These are phyloP conservation scores for Tricholaema leucomelas DNA, from an alignment of 2,113 vertebrate genomes.

Conservation along the genomic window DNA sequence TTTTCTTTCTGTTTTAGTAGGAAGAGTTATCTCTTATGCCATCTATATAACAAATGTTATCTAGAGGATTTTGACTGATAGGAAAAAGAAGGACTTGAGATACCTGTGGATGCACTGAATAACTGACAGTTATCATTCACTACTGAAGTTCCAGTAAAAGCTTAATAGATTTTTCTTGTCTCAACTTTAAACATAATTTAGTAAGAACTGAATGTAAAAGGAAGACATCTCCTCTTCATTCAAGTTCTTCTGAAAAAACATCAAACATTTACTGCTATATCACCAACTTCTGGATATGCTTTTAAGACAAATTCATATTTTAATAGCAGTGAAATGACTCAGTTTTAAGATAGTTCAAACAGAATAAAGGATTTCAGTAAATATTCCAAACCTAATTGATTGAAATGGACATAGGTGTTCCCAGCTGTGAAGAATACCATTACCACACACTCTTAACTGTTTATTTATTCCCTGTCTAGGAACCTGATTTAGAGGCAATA, in stretches of 20 bases:
- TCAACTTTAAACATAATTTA: conserved; percentile 29
- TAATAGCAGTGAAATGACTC: conserved; percentile 53
- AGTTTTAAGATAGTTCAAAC: conserved; percentile 73
- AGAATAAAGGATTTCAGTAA: conserved; percentile 76
- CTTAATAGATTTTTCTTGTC: not conserved
- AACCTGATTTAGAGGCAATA: conserved; percentile 91
- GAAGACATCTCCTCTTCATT: not conserved
- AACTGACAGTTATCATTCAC: not conserved
- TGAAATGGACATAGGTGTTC: conserved; percentile 81
- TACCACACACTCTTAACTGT: conserved; percentile 87
- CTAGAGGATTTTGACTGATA: not conserved
- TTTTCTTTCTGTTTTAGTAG: not conserved
- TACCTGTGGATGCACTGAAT: not conserved
- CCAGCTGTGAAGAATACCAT: conserved; percentile 88
- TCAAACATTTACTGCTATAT: not conserved
- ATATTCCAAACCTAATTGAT: conserved; percentile 78
- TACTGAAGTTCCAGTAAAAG: not conserved
- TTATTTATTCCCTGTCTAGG: conserved; percentile 92
- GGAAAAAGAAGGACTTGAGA: not conserved
- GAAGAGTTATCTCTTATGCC: not conserved
- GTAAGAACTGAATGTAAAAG: not conserved
- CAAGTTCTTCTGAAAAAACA: conserved; percentile 49
- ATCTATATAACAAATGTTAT: not conserved
- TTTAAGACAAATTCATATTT: conserved; percentile 75
- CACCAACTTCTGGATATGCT: conserved; percentile 29